These are phyloP conservation scores for Gryllus longicercus DNA, from an alignment of 2,888 invertebrate species.

Conservation along the genomic window DNA sequence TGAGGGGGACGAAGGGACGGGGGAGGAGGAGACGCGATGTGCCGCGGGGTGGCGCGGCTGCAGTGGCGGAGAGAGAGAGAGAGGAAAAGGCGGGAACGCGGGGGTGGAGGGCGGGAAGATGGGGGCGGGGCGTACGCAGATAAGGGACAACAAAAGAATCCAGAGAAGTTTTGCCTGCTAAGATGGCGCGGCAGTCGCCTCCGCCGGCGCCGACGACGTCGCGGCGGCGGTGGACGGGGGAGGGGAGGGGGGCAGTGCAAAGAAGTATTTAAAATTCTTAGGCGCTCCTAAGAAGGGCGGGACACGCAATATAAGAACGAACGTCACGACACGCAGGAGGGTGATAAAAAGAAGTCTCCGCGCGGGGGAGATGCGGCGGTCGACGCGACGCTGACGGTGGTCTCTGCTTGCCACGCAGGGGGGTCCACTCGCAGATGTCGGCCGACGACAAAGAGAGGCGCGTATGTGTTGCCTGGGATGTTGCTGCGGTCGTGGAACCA, in stretches of 20 bases:
- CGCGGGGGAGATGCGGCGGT: too few species aligned
- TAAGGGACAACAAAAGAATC: constrained; percentile 11
- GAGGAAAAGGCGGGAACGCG: not conserved
- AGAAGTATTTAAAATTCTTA: constrained; percentile 17
- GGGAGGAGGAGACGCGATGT: not conserved
- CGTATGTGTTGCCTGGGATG: too few species aligned
- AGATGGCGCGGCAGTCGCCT: constrained; percentile 8
- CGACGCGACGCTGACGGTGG: too few species aligned
- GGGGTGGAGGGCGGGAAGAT: not conserved
- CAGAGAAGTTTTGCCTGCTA: constrained; percentile 1
- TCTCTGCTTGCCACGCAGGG: too few species aligned
- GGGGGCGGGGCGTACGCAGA: not conserved
- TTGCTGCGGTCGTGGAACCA: too few species aligned
- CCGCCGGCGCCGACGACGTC: not conserved
- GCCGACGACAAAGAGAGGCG: too few species aligned
- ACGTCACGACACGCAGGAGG: constrained; percentile 17
- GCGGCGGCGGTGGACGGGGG: too few species aligned
- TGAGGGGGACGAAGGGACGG: not conserved
- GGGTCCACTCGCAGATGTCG: too few species aligned
- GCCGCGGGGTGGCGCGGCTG: too few species aligned
- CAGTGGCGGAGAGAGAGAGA: too few species aligned
- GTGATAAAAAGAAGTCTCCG: not conserved
- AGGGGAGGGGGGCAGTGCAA: not conserved
- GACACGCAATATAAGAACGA: constrained; percentile 7
- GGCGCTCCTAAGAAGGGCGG: constrained; percentile 17